Base-by-base conservation (phyloP, 2,113 vertebrate genomes). In the Leucopsar rothschildi region DNA sequence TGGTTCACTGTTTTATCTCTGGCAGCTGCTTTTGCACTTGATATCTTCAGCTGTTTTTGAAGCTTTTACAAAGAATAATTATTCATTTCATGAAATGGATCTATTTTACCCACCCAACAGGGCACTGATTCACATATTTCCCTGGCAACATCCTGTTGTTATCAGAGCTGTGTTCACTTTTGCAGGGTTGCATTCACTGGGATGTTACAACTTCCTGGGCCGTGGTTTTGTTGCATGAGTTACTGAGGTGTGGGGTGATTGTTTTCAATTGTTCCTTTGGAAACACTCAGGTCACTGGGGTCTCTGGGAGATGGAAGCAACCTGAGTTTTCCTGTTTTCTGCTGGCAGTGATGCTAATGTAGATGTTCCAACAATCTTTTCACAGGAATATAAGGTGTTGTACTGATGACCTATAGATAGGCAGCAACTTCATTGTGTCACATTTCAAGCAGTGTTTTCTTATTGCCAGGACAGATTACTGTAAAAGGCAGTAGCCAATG, bases 1-100 rank as follows among this genome's bases (percentile, higher is more conserved):
- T 61, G 59, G 77, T 91, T 94, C 94, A 55, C 86, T 88, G 89
- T 93, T 97, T 97, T 97, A 96, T 98, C 96, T 96, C 92, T 95
- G 95, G 96, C 95, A 92, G 79, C 92, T 86, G 83, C 80, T 95
- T 91, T 95, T 88, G 73, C 93, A 78, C 79, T 96, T 96, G 93
- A 91, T 96, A 87, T 81, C 82, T 95, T 96, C 91, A 95, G 93
- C 94, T 94, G 82, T 37, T 94, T 97, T 96, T 95, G 95, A 96
- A 95, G 83, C 93, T 95, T 96, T 82, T 96, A 79, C 90, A 95
- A 86, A 96, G 96, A 95, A 90, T 96, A 93, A 95, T 90, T 82
- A 91, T 91, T 96, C 86, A 77, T 96, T 93, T 92, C 65, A 69
- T 96, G 77, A 91, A 91, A 92, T 47, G 47, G 33, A 80, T 86